These are phyloP conservation scores for Diplodus puntazzo DNA, from an alignment of 2,797 vertebrate species.

Conservation along the genomic window DNA sequence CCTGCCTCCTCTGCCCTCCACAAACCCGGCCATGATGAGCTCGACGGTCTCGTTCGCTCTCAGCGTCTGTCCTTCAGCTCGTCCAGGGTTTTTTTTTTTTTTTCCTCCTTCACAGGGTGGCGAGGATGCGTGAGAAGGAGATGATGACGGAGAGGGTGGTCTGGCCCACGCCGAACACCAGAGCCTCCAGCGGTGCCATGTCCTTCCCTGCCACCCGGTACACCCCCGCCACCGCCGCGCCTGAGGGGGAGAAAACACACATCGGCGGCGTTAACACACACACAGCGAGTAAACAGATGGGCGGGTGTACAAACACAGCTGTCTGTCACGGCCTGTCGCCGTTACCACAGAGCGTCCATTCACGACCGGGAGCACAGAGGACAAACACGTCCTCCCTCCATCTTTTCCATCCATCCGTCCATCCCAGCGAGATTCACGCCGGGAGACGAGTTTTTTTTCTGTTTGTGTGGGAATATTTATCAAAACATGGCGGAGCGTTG, in stretches of 20 bases:
- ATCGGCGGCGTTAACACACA: constrained; percentile 22
- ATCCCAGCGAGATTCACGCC: background rate
- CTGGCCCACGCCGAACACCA: constrained; percentile 96
- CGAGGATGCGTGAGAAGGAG: constrained; percentile 95
- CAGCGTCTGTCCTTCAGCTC: constrained; percentile 12
- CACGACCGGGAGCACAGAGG: constrained; percentile 13
- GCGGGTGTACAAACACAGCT: constrained; percentile 23
- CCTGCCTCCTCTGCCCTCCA: constrained; percentile 17
- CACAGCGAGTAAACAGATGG: constrained; percentile 21
- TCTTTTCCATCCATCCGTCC: background rate
- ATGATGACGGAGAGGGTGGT: constrained; percentile 93
- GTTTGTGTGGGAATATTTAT: constrained; percentile 16
- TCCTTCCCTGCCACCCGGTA: constrained; percentile 98
- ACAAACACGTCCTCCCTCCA: constrained; percentile 20
- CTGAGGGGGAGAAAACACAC: constrained; percentile 73
- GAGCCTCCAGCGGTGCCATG: constrained; percentile 96
- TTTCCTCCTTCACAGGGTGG: constrained; percentile 87
- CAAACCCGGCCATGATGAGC: constrained; percentile 7
- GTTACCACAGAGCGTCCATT: background rate
- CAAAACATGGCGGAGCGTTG: background rate
- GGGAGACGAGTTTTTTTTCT: background rate
- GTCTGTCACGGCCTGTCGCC: constrained; percentile 27
- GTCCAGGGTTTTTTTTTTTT: background rate
- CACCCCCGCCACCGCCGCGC: constrained; percentile 95
- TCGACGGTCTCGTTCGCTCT: constrained; percentile 12